Conservation (phyloP, 1,140 invertebrate genomes). For the Zaprionus gabonicus region DNA sequence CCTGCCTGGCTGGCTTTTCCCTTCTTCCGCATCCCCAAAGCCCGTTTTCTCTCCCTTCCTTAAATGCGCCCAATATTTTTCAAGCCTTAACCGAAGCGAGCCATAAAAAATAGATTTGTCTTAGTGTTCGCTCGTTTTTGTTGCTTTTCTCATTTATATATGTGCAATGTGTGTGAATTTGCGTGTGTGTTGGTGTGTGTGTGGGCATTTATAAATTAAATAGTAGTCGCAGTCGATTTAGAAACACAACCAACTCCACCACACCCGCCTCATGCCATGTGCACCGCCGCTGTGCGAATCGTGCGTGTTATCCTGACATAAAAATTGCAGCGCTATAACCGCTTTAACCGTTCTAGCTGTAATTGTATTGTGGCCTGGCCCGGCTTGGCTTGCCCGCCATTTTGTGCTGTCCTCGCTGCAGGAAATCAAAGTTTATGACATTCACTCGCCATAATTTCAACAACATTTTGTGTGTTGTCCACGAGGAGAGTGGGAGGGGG, state of each 20-base stretch:
- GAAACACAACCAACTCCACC: neutral
- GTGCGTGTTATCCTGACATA: conserved; percentile 74
- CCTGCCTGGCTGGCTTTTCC: conserved; percentile 12
- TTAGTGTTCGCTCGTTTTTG: conserved; percentile 6
- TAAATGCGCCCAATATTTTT: conserved; percentile 49
- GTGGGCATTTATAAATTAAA: conserved; percentile 74
- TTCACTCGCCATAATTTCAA: conserved; percentile 66
- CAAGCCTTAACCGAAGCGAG: conserved; percentile 47
- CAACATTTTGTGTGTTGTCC: conserved; percentile 35
- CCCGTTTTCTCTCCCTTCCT: conserved; percentile 16
- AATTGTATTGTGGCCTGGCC: conserved; percentile 64
- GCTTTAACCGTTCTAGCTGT: conserved; percentile 40
- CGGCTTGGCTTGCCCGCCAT: conserved; percentile 47
- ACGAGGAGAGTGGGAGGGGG: neutral
- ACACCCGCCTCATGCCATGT: neutral
- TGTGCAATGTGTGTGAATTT: conserved; percentile 29
- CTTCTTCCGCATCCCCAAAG: neutral
- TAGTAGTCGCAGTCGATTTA: conserved; percentile 71
- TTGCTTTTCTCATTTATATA: conserved; percentile 22
- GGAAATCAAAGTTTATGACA: conserved; percentile 78
- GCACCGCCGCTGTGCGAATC: conserved; percentile 12
- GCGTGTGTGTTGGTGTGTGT: conserved; percentile 18
- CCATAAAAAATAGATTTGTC: conserved; percentile 48
- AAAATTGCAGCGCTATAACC: conserved; percentile 64
- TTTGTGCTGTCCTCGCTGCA: conserved; percentile 51